Evolutionary conservation across 2,113 vertebrate genomes (phyloP).

Genomic region (Myxocyprinus asiaticus): DNA sequence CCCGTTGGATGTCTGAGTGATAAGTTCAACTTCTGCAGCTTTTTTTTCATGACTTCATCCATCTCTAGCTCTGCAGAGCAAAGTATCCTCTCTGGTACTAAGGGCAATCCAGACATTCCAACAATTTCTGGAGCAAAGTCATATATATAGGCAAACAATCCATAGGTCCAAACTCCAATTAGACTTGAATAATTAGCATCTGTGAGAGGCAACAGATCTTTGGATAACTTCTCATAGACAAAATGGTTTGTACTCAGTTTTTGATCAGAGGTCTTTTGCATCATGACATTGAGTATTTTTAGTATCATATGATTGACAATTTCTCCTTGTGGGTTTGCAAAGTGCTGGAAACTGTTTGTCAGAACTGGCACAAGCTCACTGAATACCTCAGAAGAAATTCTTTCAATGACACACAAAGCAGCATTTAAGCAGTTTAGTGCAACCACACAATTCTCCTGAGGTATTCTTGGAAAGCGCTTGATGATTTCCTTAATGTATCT

Average conservation of each 20-base stretch:
- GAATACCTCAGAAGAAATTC: constrained; percentile 49
- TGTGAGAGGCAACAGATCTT: constrained; percentile 44
- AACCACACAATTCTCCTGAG: accelerated
- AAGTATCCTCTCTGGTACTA: too few relatives aligned
- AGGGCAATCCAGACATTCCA: too few relatives aligned
- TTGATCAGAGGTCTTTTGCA: constrained; percentile 58
- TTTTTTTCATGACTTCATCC: too few relatives aligned
- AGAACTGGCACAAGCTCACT: constrained; percentile 21
- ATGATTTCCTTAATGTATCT: constrained; percentile 40
- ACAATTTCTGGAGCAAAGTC: too few relatives aligned
- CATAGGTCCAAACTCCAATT: too few relatives aligned
- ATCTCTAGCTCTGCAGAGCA: too few relatives aligned
- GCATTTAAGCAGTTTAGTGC: constrained; percentile 20
- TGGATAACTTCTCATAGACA: constrained; percentile 51
- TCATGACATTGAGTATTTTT: constrained; percentile 53
- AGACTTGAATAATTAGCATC: background rate
- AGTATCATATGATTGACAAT: accelerated
- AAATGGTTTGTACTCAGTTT: background rate
- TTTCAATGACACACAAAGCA: constrained; percentile 51
- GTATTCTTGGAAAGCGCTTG: constrained; percentile 51
- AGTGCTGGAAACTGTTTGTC: constrained; percentile 7
- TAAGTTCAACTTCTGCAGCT: too few relatives aligned
- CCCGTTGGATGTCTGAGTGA: too few relatives aligned
- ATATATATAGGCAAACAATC: constrained; percentile 25
- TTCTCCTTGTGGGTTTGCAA: background rate